Evolutionary conservation across 1,140 invertebrate genomes (phyloP), one percentile per base, ranked within the genome.

Genomic region (Papilio xuthus): DNA sequence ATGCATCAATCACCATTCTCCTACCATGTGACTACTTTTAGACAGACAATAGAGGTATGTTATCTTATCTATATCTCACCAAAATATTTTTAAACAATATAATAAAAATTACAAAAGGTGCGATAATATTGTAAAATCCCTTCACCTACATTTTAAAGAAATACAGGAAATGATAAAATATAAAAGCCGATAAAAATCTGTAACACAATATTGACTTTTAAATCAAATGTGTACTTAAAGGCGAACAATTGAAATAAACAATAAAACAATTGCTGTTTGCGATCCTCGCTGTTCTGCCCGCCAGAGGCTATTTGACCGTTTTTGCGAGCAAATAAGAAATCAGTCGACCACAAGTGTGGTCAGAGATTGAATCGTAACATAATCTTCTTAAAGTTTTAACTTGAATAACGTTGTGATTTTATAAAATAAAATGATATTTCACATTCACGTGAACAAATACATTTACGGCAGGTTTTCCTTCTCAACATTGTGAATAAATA

Each of bases 221-320:
- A 67, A 67, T 67, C 12, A 67, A 32, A 67, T 4, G 26, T 63
- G 7, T 63, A 28, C 1, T 67, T 67, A 28, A 67, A 32, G 13
- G 60, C 13, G 60, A 28, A 63, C 10, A 15, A 26, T 28, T 32
- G 26, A 67, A 32, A 26, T 60, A 60, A 60, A 67, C 26, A 67
- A 13, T 67, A 15, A 67, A 67, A 67, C 60, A 67, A 28, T 28
- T 67, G 26, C 12, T 56, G 53, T 56, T 67, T 67, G 60, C 13
- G 26, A 67, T 67, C 32, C 26, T 8, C 26, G 4, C 4, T 67
- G 60, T 18, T 67, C 20, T 60, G 56, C 0, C 60, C 60, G 60
- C 60, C 60, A 28, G 13, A 67, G 60, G 60, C 60, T 67, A 67
- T 67, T 67, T 28, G 26, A 67, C 12, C 26, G 13, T 67, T 67